These are phyloP conservation scores for Crenuchus spilurus DNA, from an alignment of 2,797 vertebrate species.

Conservation along the genomic window DNA sequence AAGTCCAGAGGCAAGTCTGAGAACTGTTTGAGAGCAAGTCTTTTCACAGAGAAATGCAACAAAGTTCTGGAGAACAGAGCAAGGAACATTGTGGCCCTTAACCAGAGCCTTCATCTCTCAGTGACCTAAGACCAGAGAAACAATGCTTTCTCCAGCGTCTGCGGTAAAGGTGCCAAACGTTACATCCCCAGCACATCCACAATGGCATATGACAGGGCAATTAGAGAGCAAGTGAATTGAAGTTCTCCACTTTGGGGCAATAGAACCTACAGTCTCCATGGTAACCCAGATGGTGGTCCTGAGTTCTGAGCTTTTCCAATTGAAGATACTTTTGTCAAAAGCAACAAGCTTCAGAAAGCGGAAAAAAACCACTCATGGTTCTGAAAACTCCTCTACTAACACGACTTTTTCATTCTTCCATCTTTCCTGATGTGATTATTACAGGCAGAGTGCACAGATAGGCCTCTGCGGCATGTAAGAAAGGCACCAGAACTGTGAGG, in stretches of 20 bases:
- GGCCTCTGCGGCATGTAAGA: slow-evolving; percentile 65
- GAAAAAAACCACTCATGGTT: slow-evolving; percentile 28
- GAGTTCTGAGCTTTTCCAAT: slow-evolving; percentile 60
- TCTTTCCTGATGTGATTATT: slow-evolving; percentile 64
- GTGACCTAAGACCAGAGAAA: slow-evolving; percentile 34
- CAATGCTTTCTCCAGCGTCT: slow-evolving; percentile 32
- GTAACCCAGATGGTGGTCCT: slow-evolving; percentile 64
- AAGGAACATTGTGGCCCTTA: slow-evolving; percentile 15
- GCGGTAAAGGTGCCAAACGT: slow-evolving; percentile 51
- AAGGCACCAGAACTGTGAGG: slow-evolving; percentile 69
- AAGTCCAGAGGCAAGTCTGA: not conserved
- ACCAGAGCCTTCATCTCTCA: slow-evolving; percentile 16
- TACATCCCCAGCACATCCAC: slow-evolving; percentile 52
- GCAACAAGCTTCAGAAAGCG: slow-evolving; percentile 37
- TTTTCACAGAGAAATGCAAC: not conserved
- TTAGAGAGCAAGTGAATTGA: slow-evolving; percentile 58
- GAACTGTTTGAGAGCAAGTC: not conserved
- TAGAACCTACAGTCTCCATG: slow-evolving; percentile 62
- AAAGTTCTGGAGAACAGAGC: not conserved
- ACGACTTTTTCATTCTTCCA: slow-evolving; percentile 10
- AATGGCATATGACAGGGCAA: slow-evolving; percentile 58
- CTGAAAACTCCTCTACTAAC: slow-evolving; percentile 50
- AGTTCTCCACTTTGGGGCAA: slow-evolving; percentile 57
- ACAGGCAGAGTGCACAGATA: slow-evolving; percentile 52
- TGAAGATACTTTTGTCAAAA: slow-evolving; percentile 58